Evolutionary conservation across 1,140 invertebrate genomes (phyloP).

Genomic region (Drosophila pseudoananassae): DNA sequence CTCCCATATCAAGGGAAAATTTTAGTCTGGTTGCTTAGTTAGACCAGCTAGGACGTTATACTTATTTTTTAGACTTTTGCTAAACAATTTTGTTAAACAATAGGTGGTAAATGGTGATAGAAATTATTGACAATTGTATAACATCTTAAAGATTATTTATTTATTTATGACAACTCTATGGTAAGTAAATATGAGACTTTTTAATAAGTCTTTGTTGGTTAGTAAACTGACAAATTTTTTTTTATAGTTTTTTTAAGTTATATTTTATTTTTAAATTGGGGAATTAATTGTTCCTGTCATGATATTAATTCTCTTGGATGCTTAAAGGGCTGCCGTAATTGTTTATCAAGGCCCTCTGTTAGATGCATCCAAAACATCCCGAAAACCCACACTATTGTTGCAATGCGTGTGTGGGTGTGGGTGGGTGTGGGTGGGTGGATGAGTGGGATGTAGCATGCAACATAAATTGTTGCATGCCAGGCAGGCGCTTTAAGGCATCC

Average conservation of each 20-base stretch:
- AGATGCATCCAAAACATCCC: constrained; percentile 1
- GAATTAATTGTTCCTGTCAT: constrained; percentile 74
- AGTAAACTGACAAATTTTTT: too few relatives aligned
- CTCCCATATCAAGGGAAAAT: too few relatives aligned
- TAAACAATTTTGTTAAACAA: too few relatives aligned
- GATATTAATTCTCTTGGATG: constrained; percentile 56
- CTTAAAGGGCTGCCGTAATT: constrained; percentile 53
- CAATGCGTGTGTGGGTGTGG: constrained; percentile 4
- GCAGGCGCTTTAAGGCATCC: constrained; percentile 77
- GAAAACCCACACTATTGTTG: constrained; percentile 1
- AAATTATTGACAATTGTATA: too few relatives aligned
- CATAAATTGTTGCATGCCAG: constrained; percentile 79
- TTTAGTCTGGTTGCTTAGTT: too few relatives aligned
- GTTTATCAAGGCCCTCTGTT: constrained; percentile 56
- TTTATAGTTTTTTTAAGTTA: constrained; percentile 10
- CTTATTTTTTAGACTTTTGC: too few relatives aligned
- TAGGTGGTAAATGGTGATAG: too few relatives aligned
- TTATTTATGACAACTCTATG: too few relatives aligned
- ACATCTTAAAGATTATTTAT: too few relatives aligned
- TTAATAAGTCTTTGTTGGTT: too few relatives aligned
- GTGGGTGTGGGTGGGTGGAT: background rate
- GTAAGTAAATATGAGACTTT: too few relatives aligned
- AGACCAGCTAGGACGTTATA: too few relatives aligned
- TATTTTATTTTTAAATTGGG: constrained; percentile 73
- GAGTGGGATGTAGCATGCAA: constrained; percentile 11